Evolutionary conservation across 2,113 vertebrate species (phyloP), one percentile per base, ranked within the genome.

Genomic region (Catagonus wagneri): DNA sequence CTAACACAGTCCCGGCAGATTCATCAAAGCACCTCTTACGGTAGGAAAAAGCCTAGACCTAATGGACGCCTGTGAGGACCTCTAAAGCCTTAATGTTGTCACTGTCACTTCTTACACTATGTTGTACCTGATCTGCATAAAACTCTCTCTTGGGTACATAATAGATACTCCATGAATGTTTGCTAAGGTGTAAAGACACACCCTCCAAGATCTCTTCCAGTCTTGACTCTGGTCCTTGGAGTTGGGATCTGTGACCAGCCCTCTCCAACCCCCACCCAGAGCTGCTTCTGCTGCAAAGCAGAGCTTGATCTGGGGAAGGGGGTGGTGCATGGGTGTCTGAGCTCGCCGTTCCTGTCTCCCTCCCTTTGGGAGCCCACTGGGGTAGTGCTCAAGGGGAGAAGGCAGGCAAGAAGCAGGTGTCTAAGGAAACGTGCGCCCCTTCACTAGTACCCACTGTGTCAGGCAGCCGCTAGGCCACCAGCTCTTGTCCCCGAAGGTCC

Each of bases 261-360:
- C 44, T 8, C 44, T 4, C 44, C 44, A 32, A 58, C 3, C 20
- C n/a, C 27, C 6, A 19, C n/a, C 22, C 6, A 19, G 34, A 1
- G 72, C 36, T 8, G 7, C 36, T 93, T 22, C n/a, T 0, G 1
- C 16, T 54, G 74, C 61, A 88, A 76, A 39, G 34, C n/a, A 60
- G 68, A 76, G 65, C 32, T 39, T 23, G 66, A 56, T 9, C 15
- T 5, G 56, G 78, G 50, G 25, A 66, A 60, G 61, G 19, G 27
- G 34, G 27, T 0, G 34, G 27, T 0, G 11, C 0, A 7, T n/a
- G 66, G 34, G 27, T 39, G n/a, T 61, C 78, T 54, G 27, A 44
- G 16, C 2, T 7, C 32, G 22, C 79, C 7, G 0, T 20, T 39
- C 23, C 36, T 20, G 0, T 13, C 61, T n/a, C 60, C 71, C 50